Percentiles rank a stretch among this genome's conserved stretches.
Evolutionary conservation across 2,888 invertebrate species (phyloP).

Genomic region (Orchestes rusci): DNA sequence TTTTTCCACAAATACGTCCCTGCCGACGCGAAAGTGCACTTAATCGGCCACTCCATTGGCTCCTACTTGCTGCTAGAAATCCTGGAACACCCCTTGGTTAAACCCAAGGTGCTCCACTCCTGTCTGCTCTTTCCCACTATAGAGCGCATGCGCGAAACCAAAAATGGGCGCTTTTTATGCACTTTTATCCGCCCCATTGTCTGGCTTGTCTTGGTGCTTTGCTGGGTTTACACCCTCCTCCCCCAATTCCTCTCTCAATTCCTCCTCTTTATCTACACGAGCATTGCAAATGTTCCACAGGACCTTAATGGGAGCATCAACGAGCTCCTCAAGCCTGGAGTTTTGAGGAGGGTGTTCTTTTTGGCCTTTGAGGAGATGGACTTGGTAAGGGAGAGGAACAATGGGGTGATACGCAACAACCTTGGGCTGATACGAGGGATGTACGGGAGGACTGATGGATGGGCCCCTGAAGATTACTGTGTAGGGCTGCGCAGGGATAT

Average conservation of each 20-base stretch:
- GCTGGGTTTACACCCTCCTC: slow-evolving; percentile 48
- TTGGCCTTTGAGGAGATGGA: slow-evolving; percentile 77
- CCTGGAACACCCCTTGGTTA: slow-evolving; percentile 52
- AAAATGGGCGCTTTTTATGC: slow-evolving; percentile 65
- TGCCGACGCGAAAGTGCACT: slow-evolving; percentile 61
- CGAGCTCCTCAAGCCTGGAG: slow-evolving; percentile 52
- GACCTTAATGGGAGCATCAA: slow-evolving; percentile 47
- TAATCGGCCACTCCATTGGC: slow-evolving; percentile 90
- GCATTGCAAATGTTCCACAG: slow-evolving; percentile 50
- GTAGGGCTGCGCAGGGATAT: slow-evolving; percentile 55
- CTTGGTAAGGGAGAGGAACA: slow-evolving; percentile 60
- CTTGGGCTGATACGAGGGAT: slow-evolving; percentile 65
- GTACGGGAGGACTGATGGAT: slow-evolving; percentile 72
- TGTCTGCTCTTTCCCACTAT: slow-evolving; percentile 83
- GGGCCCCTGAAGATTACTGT: slow-evolving; percentile 73
- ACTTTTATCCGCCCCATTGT: slow-evolving; percentile 52
- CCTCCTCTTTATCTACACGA: slow-evolving; percentile 52
- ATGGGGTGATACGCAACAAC: slow-evolving; percentile 51
- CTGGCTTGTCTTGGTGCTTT: slow-evolving; percentile 44
- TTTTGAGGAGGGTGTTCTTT: slow-evolving; percentile 58
- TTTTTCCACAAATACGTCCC: slow-evolving; percentile 72
- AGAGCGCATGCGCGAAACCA: slow-evolving; percentile 70
- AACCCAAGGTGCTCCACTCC: slow-evolving; percentile 52
- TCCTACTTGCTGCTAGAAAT: slow-evolving; percentile 74
- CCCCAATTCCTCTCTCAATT: slow-evolving; percentile 49